phyloP scores from a whole-genome alignment of 2,888 invertebrate species.

The Agrenia bidenticulata region DNA sequence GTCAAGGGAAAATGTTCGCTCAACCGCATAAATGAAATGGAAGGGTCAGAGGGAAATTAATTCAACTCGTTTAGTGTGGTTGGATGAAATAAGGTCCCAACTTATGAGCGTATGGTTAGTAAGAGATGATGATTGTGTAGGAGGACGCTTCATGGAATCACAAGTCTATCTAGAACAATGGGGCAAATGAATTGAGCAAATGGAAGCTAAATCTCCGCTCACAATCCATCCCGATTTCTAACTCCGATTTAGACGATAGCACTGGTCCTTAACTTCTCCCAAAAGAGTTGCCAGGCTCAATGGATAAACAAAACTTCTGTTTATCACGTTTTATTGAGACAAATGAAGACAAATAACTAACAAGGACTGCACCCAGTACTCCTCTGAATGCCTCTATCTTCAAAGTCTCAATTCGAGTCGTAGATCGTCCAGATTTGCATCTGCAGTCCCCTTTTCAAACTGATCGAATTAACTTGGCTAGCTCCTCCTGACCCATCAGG shows the following conservation, averaged over 20 bases:
- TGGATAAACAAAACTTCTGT: conserved; percentile 6
- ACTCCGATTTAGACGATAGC: conserved; percentile 12
- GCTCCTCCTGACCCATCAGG: no score
- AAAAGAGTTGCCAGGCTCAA: conserved; percentile 6
- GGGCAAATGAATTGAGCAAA: conserved; percentile 10
- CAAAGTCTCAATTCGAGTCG: no score
- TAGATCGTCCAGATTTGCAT: no score
- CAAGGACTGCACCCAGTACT: no score
- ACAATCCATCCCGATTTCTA: not conserved
- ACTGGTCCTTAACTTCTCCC: conserved; percentile 8
- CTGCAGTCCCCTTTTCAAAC: no score
- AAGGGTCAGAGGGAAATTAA: conserved; percentile 20
- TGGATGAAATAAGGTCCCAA: no score
- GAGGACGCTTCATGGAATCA: conserved; percentile 1
- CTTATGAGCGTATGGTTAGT: no score
- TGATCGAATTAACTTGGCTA: no score
- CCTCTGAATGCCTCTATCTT: no score
- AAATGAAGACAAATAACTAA: no score
- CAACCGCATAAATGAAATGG: conserved; percentile 17
- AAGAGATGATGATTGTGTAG: not conserved
- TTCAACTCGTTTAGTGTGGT: conserved; percentile 8
- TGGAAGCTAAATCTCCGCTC: conserved; percentile 5
- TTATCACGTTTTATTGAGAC: no score
- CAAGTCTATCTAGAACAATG: conserved; percentile 3
- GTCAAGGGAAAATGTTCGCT: conserved; percentile 8